Evolutionary conservation across 2,888 invertebrate genomes (phyloP), one percentile per base, ranked within the genome.

Genomic region (Caenorhabditis afra): DNA sequence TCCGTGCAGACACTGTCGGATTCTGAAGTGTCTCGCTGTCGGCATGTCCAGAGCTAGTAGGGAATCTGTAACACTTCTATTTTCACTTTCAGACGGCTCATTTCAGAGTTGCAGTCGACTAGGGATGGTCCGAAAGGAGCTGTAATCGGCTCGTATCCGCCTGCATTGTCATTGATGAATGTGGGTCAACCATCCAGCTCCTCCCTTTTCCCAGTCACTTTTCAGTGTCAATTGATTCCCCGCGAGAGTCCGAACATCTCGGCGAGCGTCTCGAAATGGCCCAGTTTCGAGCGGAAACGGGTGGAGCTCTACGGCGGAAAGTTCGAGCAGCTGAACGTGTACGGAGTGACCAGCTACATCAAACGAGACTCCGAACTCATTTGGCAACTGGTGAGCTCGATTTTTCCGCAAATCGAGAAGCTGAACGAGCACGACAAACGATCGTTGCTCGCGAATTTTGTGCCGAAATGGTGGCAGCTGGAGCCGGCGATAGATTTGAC

Each of bases 391-490:
- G 53, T 68, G 1, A n/a, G 4, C 0, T 35, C 16, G 5, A 22
- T 44, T 0, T 68, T 68, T 12, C 59, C 68, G 23, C 50, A 67
- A 18, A 23, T 37, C 1, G 20, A 41, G 2, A 35, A 18, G 5
- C 22, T 66, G 10, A 1, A n/a, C 3, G 11, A 1, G 4, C 7
- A 0, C 16, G 49, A 50, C 29, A 20, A 23, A 23, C 5, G 52
- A 23, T 14, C 41, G 1, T n/a, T 68, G 0, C 14, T 68, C n/a
- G 18, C 44, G 3, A 68, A 68, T 49, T 68, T 68, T 45, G 18
- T 68, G 11, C 14, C 57, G 11, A 68, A 59, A 37, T 49, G 59
- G n/a, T 68, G 68, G 68, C 58, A 59, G 10, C 14, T 68, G 7
- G 68, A 61, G 7, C 68, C 68, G 5, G 5, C 53, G 0, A 35